These are phyloP conservation scores for Nephila pilipes DNA, from an alignment of 1,140 invertebrate species.

Conservation along the genomic window DNA sequence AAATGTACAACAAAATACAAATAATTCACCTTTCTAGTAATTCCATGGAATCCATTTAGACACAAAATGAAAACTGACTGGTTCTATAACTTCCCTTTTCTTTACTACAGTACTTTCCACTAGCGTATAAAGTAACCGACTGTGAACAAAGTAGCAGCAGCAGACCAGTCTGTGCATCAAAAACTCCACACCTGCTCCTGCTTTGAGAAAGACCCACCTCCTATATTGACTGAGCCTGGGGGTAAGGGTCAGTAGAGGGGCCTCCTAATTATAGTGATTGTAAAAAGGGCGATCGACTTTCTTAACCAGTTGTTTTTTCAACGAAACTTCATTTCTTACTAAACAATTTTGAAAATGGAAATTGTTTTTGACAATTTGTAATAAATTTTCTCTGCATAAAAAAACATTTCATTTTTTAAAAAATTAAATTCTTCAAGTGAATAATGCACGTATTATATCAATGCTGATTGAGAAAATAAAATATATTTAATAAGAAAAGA, in stretches of 20 bases:
- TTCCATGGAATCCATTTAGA: not conserved
- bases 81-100: not conserved
- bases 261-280: not conserved
- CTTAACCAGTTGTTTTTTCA: too few species aligned
- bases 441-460: too few species aligned
- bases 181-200: constrained; percentile 23
- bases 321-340: too few species aligned
- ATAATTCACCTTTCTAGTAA: not conserved
- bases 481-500: too few species aligned
- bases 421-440: too few species aligned
- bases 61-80: not conserved
- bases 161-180: not conserved
- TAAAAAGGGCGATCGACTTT: not conserved
- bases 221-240: constrained; percentile 13
- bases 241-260: constrained; percentile 3
- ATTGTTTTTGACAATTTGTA: too few species aligned
- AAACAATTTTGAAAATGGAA: too few species aligned
- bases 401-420: too few species aligned
- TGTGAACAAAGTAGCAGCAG: not conserved
- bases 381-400: too few species aligned
- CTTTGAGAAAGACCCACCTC: not conserved
- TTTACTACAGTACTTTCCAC: not conserved
- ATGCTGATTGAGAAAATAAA: too few species aligned
- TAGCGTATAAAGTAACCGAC: not conserved
- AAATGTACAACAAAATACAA: not conserved